A percentile compares a stretch with the other conserved stretches of the same genome.
phyloP scores from a whole-genome alignment of 2,797 vertebrate species.

The Phrynocephalus vlangalii region DNA sequence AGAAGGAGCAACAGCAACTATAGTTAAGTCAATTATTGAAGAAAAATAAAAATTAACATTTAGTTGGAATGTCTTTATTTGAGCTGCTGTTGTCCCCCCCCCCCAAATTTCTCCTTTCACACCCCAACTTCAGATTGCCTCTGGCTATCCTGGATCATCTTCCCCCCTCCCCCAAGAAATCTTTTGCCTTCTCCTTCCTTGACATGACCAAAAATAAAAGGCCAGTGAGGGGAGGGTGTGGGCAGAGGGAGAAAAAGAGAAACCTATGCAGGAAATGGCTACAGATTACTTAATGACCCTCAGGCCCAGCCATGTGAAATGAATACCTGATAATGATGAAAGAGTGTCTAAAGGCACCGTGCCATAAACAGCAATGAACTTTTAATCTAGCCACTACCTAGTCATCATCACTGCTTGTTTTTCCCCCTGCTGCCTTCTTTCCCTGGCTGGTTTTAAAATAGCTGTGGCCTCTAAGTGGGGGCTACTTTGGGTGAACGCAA shows the following conservation, averaged over 20 bases:
- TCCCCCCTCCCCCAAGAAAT: conserved; percentile 23
- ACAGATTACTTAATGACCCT: conserved; percentile 55
- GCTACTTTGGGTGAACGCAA: not conserved
- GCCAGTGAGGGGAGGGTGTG: too few relatives aligned
- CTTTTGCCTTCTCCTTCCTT: conserved; percentile 25
- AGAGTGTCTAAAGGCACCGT: conserved; percentile 60
- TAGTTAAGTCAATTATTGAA: not conserved
- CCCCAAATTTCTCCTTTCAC: too few relatives aligned
- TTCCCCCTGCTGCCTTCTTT: not conserved
- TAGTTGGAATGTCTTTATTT: conserved; percentile 20
- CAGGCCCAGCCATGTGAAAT: conserved; percentile 40
- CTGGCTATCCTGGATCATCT: conserved; percentile 16
- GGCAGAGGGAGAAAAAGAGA: too few relatives aligned
- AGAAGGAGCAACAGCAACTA: not conserved
- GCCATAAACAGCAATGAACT: conserved; percentile 72
- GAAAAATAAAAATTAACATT: not conserved
- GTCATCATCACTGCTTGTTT: not conserved
- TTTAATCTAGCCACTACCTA: conserved; percentile 54
- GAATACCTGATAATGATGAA: conserved; percentile 48
- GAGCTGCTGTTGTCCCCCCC: conserved; percentile 27
- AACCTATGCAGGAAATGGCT: conserved; percentile 18
- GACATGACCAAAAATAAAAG: not conserved
- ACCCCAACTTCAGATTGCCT: not conserved
- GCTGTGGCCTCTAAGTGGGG: conserved; percentile 15
- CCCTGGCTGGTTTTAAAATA: conserved; percentile 52